Conservation (phyloP, 2,888 invertebrate genomes). For the Drosophila yooni region DNA sequence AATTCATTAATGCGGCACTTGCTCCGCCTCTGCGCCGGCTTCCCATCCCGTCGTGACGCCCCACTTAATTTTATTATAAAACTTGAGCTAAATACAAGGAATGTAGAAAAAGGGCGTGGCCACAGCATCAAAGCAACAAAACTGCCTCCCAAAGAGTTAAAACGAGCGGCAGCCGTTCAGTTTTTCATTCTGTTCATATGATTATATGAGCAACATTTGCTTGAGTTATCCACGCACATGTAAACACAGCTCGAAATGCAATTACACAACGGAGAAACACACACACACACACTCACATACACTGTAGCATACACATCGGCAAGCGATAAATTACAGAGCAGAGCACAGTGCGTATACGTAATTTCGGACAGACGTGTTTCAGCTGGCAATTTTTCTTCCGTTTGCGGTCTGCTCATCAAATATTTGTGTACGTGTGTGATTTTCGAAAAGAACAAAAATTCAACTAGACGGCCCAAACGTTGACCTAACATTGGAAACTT, state of each 20-base stretch:
- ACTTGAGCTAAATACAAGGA: constrained; percentile 25
- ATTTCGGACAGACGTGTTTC: constrained; percentile 49
- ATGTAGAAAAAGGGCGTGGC: constrained; percentile 23
- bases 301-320: background rate
- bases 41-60: constrained; percentile 3
- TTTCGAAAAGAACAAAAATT: background rate
- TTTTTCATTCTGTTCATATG: constrained; percentile 58
- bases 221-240: constrained; percentile 80
- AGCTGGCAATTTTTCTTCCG: constrained; percentile 23
- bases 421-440: constrained; percentile 1
- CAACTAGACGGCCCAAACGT: background rate
- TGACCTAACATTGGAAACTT: constrained; percentile 12
- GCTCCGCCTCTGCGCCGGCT: background rate
- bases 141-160: constrained; percentile 37
- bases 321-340: constrained; percentile 51
- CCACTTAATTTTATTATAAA: constrained; percentile 45
- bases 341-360: constrained; percentile 63
- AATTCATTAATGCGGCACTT: constrained; percentile 49
- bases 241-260: constrained; percentile 73
- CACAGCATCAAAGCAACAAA: constrained; percentile 30
- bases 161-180: constrained; percentile 8
- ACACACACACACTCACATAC: background rate
- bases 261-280: constrained; percentile 55
- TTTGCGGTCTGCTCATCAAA: constrained; percentile 26
- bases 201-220: constrained; percentile 76